Evolutionary conservation across 2,888 invertebrate genomes (phyloP).

Genomic region (Macrosoma leucophasiata): DNA sequence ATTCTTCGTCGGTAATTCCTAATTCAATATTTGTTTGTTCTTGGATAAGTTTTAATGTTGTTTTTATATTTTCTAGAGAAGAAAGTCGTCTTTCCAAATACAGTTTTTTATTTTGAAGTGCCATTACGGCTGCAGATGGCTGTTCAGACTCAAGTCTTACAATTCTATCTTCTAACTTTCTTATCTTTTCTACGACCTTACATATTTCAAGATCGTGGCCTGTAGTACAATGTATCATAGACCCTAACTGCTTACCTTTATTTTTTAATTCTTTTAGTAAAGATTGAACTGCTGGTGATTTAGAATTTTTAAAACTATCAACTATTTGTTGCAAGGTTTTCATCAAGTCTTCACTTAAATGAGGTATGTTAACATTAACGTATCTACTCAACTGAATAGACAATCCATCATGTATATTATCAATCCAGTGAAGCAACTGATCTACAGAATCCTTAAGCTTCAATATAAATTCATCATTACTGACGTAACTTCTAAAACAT

Average conservation of each 20-base stretch:
- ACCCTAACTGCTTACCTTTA: conserved; percentile 42
- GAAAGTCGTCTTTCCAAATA: conserved; percentile 46
- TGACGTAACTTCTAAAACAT: conserved; percentile 40
- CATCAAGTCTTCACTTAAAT: conserved; percentile 42
- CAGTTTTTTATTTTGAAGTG: conserved; percentile 48
- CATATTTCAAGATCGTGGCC: conserved; percentile 51
- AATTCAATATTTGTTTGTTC: conserved; percentile 30
- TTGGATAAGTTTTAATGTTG: conserved; percentile 41
- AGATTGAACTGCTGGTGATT: conserved; percentile 33
- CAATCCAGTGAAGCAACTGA: conserved; percentile 54
- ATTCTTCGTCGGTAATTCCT: conserved; percentile 36
- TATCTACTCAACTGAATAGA: conserved; percentile 45
- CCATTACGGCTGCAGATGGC: conserved; percentile 47
- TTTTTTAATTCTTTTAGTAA: conserved; percentile 43
- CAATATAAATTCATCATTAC: conserved; percentile 40
- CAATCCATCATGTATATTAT: conserved; percentile 53
- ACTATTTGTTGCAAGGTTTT: conserved; percentile 58
- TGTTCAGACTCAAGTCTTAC: conserved; percentile 43
- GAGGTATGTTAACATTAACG: conserved; percentile 40
- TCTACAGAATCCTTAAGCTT: conserved; percentile 37
- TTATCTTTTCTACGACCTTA: conserved; percentile 52
- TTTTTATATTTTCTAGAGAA: conserved; percentile 51
- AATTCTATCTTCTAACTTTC: conserved; percentile 47
- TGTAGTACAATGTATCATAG: conserved; percentile 47
- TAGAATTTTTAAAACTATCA: conserved; percentile 38